A percentile compares a stretch with the other conserved stretches of the same genome.
Evolutionary conservation across 2,113 vertebrate species (phyloP).

Genomic region (Drymodes brunneopygia): DNA sequence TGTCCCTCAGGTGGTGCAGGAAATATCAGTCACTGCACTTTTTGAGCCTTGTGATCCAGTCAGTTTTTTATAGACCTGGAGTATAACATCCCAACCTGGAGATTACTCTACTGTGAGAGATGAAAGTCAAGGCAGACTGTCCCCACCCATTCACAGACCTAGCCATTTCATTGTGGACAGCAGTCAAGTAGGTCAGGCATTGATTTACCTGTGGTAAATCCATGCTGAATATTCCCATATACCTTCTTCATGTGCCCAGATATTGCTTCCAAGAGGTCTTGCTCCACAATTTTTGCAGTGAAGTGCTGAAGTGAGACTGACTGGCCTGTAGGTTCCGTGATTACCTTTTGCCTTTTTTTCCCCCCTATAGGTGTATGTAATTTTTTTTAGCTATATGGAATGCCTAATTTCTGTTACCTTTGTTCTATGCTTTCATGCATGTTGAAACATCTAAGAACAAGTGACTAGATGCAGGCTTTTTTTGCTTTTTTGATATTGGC

Average conservation of each 20-base stretch:
- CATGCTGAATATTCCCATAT: background rate
- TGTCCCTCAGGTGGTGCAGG: background rate
- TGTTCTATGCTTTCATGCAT: background rate
- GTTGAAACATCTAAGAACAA: background rate
- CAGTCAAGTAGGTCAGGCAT: background rate
- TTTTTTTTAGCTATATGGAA: background rate
- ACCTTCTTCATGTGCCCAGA: too few relatives aligned
- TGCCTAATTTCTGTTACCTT: background rate
- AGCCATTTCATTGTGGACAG: background rate
- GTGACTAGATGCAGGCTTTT: background rate
- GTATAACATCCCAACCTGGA: background rate
- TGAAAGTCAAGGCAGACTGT: background rate
- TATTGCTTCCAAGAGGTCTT: background rate
- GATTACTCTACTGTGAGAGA: background rate
- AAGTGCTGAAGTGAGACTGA: background rate
- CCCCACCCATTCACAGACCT: background rate
- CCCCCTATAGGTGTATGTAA: too few relatives aligned
- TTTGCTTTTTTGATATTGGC: background rate
- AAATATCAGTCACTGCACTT: background rate
- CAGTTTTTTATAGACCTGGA: background rate
- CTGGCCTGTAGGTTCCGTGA: background rate
- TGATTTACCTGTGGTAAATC: background rate
- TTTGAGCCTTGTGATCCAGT: background rate
- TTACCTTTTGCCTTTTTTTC: background rate
- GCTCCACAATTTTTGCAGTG: background rate